These are phyloP conservation scores for Paraescarpia echinospica DNA, from an alignment of 1,140 invertebrate species.

Conservation along the genomic window DNA sequence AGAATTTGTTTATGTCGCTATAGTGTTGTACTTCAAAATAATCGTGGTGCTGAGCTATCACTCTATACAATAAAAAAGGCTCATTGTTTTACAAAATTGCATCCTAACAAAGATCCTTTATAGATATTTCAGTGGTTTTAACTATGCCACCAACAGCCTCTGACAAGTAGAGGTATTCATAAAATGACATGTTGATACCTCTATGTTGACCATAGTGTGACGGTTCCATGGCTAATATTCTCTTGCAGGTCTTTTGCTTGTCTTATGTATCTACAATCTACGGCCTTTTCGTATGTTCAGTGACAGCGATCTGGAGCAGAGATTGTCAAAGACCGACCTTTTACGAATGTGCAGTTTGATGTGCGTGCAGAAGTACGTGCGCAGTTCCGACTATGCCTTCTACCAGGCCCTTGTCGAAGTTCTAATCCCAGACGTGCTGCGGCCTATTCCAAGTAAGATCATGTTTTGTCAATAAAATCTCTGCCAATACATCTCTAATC, in stretches of 20 bases:
- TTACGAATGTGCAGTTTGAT: slow-evolving; percentile 59
- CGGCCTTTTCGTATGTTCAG: slow-evolving; percentile 5
- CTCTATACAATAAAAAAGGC: background rate
- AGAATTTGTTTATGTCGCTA: background rate
- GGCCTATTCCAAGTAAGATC: slow-evolving; percentile 83
- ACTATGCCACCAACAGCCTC: background rate
- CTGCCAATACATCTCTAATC: background rate
- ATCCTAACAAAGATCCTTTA: background rate
- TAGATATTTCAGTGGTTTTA: background rate
- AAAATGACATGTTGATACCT: no score
- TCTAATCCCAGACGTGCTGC: slow-evolving; percentile 91
- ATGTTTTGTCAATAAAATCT: background rate
- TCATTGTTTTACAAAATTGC: background rate
- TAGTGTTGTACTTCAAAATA: no score
- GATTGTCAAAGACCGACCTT: slow-evolving; percentile 61
- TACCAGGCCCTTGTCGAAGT: slow-evolving; percentile 96
- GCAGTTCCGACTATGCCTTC: slow-evolving; percentile 85
- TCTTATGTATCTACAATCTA: background rate
- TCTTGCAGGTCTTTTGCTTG: no score
- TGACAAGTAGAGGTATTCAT: background rate
- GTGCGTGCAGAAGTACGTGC: slow-evolving; percentile 72
- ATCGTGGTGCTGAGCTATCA: background rate
- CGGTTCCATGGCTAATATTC: no score
- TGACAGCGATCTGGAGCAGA: slow-evolving; percentile 47
- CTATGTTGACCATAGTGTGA: no score